A percentile compares a stretch with the other conserved stretches of the same genome.
Evolutionary conservation across 1,140 invertebrate genomes (phyloP).

Genomic region (Pygmarrhopalites habei): DNA sequence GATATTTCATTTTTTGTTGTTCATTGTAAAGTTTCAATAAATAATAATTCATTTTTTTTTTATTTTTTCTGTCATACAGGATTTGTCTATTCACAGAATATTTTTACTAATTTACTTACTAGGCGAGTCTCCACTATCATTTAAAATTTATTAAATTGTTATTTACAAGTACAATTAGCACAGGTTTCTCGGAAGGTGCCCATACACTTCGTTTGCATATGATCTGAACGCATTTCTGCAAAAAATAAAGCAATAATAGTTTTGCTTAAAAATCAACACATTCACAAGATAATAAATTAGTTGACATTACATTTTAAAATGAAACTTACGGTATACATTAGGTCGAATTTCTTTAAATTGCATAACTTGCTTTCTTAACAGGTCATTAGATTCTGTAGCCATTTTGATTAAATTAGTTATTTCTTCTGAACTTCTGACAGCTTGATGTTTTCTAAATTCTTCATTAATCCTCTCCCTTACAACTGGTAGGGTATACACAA

Average conservation of each 20-base stretch:
- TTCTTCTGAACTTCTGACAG: slow-evolving; percentile 20
- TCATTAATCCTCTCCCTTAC: slow-evolving; percentile 28
- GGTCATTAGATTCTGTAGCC: slow-evolving; percentile 33
- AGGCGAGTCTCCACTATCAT: no score
- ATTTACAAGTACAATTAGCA: no score
- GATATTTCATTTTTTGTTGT: no score
- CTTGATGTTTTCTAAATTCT: slow-evolving; percentile 28
- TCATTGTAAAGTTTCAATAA: no score
- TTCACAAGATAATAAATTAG: not conserved
- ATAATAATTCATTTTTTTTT: no score
- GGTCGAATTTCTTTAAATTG: slow-evolving; percentile 29
- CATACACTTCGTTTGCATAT: slow-evolving; percentile 27
- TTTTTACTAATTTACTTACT: no score
- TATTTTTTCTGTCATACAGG: no score
- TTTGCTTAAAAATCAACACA: no score
- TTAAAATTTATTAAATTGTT: no score
- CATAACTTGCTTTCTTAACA: slow-evolving; percentile 33
- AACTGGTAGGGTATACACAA: no score
- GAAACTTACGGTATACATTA: slow-evolving; percentile 29
- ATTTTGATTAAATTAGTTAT: slow-evolving; percentile 27
- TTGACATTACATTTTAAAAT: not conserved
- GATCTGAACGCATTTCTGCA: slow-evolving; percentile 28
- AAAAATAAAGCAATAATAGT: not conserved
- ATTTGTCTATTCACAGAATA: no score
- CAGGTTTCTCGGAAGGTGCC: no score